Percentiles rank a stretch among this genome's conserved stretches.
Conservation (phyloP, 2,113 vertebrate species). For the Oreochromis spilurus region DNA sequence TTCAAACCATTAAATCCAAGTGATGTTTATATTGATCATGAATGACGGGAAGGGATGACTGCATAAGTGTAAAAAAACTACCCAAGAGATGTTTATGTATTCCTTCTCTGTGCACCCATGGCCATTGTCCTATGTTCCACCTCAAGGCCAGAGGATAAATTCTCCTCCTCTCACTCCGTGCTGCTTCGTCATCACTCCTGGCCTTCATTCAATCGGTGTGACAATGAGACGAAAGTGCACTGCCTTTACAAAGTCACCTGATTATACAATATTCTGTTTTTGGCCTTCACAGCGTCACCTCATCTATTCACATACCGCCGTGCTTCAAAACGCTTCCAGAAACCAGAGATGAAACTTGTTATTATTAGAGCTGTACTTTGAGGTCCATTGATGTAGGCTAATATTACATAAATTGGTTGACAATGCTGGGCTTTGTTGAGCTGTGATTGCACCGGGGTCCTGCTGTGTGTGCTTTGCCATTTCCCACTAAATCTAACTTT, state of each 20-base stretch:
- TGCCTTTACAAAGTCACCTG: conserved; percentile 56
- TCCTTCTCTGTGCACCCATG: conserved; percentile 6
- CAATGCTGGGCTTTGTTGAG: not conserved
- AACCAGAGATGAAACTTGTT: not conserved
- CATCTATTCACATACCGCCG: not conserved
- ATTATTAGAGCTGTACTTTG: conserved; percentile 8
- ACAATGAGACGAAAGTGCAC: conserved; percentile 37
- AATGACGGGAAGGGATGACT: conserved; percentile 12
- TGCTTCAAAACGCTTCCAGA: not conserved
- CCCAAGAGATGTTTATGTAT: conserved; percentile 18
- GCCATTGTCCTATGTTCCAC: conserved; percentile 44
- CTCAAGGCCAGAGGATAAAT: conserved; percentile 45
- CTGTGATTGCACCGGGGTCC: not conserved
- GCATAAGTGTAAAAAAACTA: conserved; percentile 20
- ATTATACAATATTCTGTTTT: conserved; percentile 54
- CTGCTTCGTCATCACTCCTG: conserved; percentile 51
- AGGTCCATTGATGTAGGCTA: not conserved
- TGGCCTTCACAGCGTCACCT: conserved; percentile 26
- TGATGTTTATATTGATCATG: not conserved
- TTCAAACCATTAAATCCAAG: conserved; percentile 8
- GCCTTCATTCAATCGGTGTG: conserved; percentile 52
- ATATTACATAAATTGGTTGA: conserved; percentile 7
- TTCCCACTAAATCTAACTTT: conserved; percentile 28
- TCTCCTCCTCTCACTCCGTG: conserved; percentile 10
- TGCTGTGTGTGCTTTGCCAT: conserved; percentile 10